Base-by-base conservation (phyloP, 2,888 invertebrate species). In the Eremobia ochroleuca region DNA sequence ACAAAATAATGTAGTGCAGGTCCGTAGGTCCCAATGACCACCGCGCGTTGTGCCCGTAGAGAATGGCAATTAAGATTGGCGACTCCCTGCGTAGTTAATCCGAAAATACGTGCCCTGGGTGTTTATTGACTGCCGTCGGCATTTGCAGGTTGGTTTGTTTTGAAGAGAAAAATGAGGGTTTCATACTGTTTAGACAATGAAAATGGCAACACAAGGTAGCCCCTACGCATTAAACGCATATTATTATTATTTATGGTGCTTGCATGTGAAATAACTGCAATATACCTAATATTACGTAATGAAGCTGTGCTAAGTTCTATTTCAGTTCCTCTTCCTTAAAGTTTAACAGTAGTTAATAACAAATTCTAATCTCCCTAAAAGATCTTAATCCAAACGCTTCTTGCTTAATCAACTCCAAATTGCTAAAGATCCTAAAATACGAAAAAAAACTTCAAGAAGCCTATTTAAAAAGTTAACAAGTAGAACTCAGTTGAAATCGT, bases 41-140 rank as follows among this genome's bases (percentile, higher is more conserved):
- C 92, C 88, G 91, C 89, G 85, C 86, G 89, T 87, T 89, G 89
- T 89, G 87, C 89, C 88, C 91, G 89, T 91, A 91, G 92, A 93
- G 93, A 92, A 93, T 91, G 91, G 93, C 95, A 96, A 96, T 96
- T 96, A 96, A 96, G 95, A 96, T 95, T 94, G 95, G 94, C 93
- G 91, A 94, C 94, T 94, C 95, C 95, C 95, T 93, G 92, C 92
- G 92, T 91, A 94, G 96, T 96, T 96, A 96, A 96, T 96, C 95
- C 94, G 92, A 94, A 96, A 95, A 95, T 96, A 96, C 96, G 96
- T 96, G 96, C 92, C 91, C 89, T 89, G 96, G 93, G 94, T 95
- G 95, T 95, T 96, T 96, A 97, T 96, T 93, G 95, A 94, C 94
- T 95, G 91, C 91, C 92, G 93, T 92, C 92, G 92, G 90, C 92